Evolutionary conservation across 1,140 invertebrate species (phyloP).

Genomic region (Goniozus legneri): DNA sequence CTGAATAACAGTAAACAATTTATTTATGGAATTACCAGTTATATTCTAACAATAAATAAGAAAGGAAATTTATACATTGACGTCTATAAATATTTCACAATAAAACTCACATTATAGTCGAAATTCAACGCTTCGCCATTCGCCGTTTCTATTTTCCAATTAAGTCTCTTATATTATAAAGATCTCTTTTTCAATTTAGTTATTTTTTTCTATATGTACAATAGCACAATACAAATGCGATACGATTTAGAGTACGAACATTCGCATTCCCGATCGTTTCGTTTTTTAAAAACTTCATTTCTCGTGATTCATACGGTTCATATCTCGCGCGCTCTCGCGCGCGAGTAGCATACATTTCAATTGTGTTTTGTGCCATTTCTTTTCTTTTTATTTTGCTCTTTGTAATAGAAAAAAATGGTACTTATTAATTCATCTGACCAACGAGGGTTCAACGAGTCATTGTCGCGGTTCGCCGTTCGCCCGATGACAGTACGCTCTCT

Average conservation of each 20-base stretch:
- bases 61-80: no score
- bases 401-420: no score
- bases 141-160: slow-evolving; percentile 10
- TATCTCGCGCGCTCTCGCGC: slow-evolving; percentile 1
- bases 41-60: no score
- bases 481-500: no score
- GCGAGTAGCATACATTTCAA: no score
- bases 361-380: no score
- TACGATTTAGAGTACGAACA: slow-evolving; percentile 35
- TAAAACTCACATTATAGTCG: no score
- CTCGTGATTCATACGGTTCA: slow-evolving; percentile 5
- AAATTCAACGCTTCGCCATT: no score
- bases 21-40: no score
- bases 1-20: no score
- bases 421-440: slow-evolving; percentile 35
- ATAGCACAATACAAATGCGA: slow-evolving; percentile 44
- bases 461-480: slow-evolving; percentile 13
- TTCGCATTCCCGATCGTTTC: background rate
- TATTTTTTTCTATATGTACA: slow-evolving; percentile 42
- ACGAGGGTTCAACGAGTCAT: slow-evolving; percentile 48
- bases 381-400: no score
- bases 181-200: slow-evolving; percentile 22
- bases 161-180: slow-evolving; percentile 28
- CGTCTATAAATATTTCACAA: no score
- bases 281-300: background rate